A percentile compares a stretch with the other conserved stretches of the same genome.
Evolutionary conservation across 2,888 invertebrate species (phyloP).

Genomic region (Trissoscelio sp.): DNA sequence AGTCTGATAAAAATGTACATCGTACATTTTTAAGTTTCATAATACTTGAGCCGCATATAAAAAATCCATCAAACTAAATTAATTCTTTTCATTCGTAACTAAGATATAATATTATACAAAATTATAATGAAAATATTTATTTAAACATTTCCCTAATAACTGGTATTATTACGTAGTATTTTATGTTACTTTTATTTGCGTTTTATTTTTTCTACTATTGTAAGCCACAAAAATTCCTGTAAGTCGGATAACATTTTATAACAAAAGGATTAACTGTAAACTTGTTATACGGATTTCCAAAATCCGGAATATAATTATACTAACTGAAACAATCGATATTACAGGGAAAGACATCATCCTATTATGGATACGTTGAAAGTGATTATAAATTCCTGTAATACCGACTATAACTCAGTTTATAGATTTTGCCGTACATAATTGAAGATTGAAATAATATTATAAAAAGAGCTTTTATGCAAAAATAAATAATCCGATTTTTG

Average conservation of each 20-base stretch:
- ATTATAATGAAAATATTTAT: too few relatives aligned
- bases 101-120: too few relatives aligned
- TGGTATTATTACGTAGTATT: too few relatives aligned
- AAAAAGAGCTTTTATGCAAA: too few relatives aligned
- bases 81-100: too few relatives aligned
- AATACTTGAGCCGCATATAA: not conserved
- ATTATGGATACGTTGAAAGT: constrained; percentile 32
- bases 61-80: too few relatives aligned
- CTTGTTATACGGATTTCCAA: constrained; percentile 3
- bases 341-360: constrained; percentile 39
- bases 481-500: too few relatives aligned
- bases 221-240: not conserved
- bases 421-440: too few relatives aligned
- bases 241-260: not conserved
- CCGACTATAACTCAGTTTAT: constrained; percentile 18
- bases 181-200: too few relatives aligned
- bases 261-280: constrained; percentile 1
- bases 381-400: constrained; percentile 28
- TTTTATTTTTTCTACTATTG: too few relatives aligned
- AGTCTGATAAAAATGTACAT: constrained; percentile 10
- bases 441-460: too few relatives aligned
- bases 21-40: not conserved
- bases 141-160: too few relatives aligned
- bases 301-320: not conserved
- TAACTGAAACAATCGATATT: constrained; percentile 41